Base-by-base conservation (phyloP, 64 coral and sea anemone species). In the Montipora capricornis region DNA sequence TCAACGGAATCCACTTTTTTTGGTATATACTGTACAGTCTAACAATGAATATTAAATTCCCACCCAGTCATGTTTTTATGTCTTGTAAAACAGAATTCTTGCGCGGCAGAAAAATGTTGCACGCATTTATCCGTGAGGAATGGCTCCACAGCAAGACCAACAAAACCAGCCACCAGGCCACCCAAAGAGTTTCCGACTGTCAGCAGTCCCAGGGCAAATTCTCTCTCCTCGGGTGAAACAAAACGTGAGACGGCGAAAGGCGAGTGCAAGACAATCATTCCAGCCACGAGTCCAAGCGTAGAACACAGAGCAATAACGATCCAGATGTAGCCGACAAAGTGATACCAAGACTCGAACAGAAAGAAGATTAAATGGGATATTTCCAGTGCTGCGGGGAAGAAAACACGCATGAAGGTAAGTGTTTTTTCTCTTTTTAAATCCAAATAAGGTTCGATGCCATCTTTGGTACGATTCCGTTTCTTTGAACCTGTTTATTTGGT, bases 181-280 rank as follows among this genome's bases (percentile, higher is more conserved):
- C 95, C 95, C 5, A 97, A 61, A 24, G 84, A 89, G 77, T 97
- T 97, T 68, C 95, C 95, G 16, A 94, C 66, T 8, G 95, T 97
- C 15, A 97, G 77, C 69, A 97, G 79, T 87, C 95, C 95, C 88
- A 97, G 82, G 7, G 92, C 92, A 79, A 97, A 97, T 73, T 97
- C 92, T 44, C 47, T 90, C 22, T 97, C 95, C 52, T 92, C 89
- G 0, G 89, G 89, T 37, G 60, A 55, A n/a, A 92, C 29, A 2
- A 89, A 6, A 2, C 74, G 89, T 4, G 93, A 89, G 49, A 76
- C 95, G 9, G 95, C 93, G 61, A 94, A 93, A 44, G 95, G 89
- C 19, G 95, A 97, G 73, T 94, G 95, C 3, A 97, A 60, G 24
- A 97, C 95, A n/a, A 97, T 97, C 73, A 97, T 84, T 0, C 95